Conservation (phyloP, 2,113 vertebrate species). For the Scopus umbretta region DNA sequence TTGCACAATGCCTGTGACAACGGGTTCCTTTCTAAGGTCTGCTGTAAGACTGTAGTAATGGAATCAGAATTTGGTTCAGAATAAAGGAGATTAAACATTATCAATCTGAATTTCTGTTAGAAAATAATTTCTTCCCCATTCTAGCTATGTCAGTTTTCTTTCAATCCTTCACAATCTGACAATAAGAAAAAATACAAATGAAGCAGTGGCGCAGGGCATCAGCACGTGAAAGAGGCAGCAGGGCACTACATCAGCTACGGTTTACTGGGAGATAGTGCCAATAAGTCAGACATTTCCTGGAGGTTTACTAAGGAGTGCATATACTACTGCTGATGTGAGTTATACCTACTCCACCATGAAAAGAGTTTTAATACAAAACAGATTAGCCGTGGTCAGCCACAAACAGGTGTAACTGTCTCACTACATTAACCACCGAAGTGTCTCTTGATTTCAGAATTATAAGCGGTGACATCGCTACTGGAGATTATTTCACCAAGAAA, state of each 20-base stretch:
- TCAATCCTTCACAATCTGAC: neutral
- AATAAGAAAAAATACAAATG: neutral
- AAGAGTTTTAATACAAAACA: neutral
- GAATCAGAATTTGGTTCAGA: neutral
- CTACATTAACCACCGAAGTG: neutral
- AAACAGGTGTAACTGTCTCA: neutral
- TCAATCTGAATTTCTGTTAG: neutral
- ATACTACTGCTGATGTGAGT: neutral
- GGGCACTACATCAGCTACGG: neutral
- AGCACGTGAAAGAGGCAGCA: neutral
- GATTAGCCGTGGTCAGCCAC: neutral
- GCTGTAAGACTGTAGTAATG: neutral
- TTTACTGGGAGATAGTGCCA: neutral
- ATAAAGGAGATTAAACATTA: neutral
- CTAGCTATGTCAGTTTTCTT: neutral
- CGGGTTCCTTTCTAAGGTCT: neutral
- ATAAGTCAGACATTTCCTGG: neutral
- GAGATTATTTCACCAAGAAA: neutral
- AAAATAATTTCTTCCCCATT: neutral
- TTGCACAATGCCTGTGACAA: neutral
- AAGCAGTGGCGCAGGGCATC: neutral
- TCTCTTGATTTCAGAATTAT: neutral
- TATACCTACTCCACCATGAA: neutral
- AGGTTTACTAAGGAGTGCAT: neutral
- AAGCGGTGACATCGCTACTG: neutral